These are phyloP conservation scores for Coregonus clupeaformis DNA, from an alignment of 2,113 vertebrate genomes.

Conservation along the genomic window DNA sequence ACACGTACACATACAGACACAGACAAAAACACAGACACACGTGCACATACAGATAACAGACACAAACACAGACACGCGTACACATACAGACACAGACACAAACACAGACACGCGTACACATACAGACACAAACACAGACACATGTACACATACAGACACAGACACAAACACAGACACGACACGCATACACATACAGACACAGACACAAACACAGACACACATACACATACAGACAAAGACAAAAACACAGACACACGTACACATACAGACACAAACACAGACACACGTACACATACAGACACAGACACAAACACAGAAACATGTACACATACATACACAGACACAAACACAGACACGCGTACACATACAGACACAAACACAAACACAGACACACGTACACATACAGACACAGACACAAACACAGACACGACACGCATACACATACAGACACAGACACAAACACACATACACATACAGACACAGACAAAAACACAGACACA, in stretches of 20 bases:
- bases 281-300: constrained; percentile 50
- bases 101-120: constrained; percentile 31
- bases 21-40: constrained; percentile 38
- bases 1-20: constrained; percentile 47
- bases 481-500: too few species aligned
- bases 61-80: too few species aligned
- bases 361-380: constrained; percentile 48
- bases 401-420: not conserved
- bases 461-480: constrained; percentile 34
- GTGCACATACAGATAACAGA: too few species aligned
- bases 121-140: not conserved
- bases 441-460: constrained; percentile 47
- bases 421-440: too few species aligned
- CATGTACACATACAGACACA: constrained; percentile 46
- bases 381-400: constrained; percentile 31
- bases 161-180: constrained; percentile 43
- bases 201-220: too few species aligned
- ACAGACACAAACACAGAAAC: constrained; percentile 36
- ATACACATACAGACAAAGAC: constrained; percentile 44
- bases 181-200: not conserved
- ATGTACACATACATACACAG: not conserved
- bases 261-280: not conserved
- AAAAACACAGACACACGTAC: constrained; percentile 38
- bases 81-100: constrained; percentile 49
- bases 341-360: too few species aligned